Percentiles rank a stretch among this genome's conserved stretches.
Conservation (phyloP, 2,888 invertebrate species). For the Argyresthia goedartella region DNA sequence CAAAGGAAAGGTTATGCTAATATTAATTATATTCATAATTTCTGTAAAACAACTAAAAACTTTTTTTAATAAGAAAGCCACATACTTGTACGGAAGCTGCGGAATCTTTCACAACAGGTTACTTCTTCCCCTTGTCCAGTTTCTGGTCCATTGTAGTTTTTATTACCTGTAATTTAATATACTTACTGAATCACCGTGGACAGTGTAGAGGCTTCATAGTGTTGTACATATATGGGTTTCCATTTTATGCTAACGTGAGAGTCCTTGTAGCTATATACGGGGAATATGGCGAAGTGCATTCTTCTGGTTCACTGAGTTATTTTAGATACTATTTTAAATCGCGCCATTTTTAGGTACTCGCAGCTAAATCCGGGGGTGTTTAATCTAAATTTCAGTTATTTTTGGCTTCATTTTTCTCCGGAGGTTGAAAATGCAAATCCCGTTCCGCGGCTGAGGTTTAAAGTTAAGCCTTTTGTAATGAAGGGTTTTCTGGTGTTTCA, state of each 20-base stretch:
- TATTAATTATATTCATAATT: no score
- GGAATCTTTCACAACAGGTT: neutral
- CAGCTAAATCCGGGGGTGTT: conserved; percentile 17
- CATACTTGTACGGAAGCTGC: no score
- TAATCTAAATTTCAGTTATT: conserved; percentile 28
- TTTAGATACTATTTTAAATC: neutral
- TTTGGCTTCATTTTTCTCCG: conserved; percentile 26
- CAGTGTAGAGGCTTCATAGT: conserved; percentile 35
- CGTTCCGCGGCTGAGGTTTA: conserved; percentile 37
- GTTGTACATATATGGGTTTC: conserved; percentile 14
- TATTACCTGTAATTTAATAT: conserved; percentile 57
- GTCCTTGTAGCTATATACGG: neutral
- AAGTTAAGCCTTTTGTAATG: conserved; percentile 57
- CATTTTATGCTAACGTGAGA: neutral
- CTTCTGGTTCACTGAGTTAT: neutral
- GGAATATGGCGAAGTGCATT: neutral
- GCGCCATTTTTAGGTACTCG: neutral
- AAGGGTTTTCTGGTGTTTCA: conserved; percentile 17
- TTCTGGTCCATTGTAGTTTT: conserved; percentile 38
- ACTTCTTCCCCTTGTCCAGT: neutral
- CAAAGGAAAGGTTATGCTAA: no score
- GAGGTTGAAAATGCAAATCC: conserved; percentile 45
- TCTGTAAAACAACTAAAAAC: no score
- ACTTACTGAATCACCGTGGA: conserved; percentile 43
- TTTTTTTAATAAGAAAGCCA: no score